Conservation (phyloP, 2,888 invertebrate species). For the Ashinkailepas kermadecensis region DNA sequence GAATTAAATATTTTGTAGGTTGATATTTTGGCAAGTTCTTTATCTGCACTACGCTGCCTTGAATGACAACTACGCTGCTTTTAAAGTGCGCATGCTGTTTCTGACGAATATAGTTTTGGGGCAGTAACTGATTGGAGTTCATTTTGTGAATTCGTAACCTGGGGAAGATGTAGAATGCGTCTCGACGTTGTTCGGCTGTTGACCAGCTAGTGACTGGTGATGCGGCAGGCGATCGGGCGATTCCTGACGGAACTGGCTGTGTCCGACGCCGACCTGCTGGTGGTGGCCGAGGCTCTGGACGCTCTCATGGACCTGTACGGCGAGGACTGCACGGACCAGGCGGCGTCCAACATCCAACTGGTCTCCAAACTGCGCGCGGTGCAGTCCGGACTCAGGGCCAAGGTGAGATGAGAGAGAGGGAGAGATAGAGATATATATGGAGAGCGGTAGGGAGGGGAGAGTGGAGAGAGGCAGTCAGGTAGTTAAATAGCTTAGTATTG, state of each 20-base stretch:
- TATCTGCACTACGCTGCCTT: too few species aligned
- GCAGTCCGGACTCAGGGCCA: constrained; percentile 55
- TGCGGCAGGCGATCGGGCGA: neutral
- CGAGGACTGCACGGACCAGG: constrained; percentile 61
- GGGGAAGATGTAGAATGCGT: neutral
- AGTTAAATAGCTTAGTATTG: too few species aligned
- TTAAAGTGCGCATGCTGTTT: too few species aligned
- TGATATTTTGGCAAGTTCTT: too few species aligned
- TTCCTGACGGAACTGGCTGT: constrained; percentile 28
- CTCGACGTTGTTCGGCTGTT: neutral
- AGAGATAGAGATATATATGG: too few species aligned
- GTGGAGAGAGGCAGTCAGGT: too few species aligned
- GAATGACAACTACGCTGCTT: too few species aligned
- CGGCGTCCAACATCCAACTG: constrained; percentile 57
- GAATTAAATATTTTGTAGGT: too few species aligned
- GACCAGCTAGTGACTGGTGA: neutral
- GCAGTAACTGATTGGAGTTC: too few species aligned
- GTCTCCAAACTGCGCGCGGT: constrained; percentile 54
- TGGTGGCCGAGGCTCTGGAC: constrained; percentile 65
- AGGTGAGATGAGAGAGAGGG: constrained; percentile 46
- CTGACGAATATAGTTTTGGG: too few species aligned
- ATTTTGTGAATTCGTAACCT: too few species aligned
- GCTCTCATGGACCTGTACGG: constrained; percentile 67
- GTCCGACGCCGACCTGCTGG: constrained; percentile 57
- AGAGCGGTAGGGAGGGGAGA: too few species aligned